Evolutionary conservation across 2,797 vertebrate genomes (phyloP), one percentile per base, ranked within the genome.

Genomic region (Diceros bicornis): DNA sequence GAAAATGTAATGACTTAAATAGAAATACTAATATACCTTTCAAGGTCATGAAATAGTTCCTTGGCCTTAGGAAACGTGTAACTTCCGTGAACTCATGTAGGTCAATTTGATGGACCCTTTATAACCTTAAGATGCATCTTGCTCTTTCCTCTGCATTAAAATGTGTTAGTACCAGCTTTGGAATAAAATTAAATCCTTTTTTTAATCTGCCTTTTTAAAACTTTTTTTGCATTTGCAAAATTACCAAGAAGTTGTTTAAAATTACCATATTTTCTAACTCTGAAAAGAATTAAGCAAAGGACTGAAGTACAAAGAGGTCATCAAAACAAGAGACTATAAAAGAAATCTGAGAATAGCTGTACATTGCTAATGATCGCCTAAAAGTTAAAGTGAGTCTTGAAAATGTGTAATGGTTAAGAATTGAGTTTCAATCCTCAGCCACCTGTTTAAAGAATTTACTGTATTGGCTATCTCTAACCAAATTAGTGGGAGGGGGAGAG

Each of bases 1-100:
- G 88, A 98, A 97, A 98, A 97, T 96, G 92, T 96, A 98, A 95
- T 95, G 86, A 97, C 89, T 98, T 92, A 97, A 96, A 89, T 96
- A 97, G 97, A 98, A 97, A 74, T 97, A 91, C 84, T 97, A 98
- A 97, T 90, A 21, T 68, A 74, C 89, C 62, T 68, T 92, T 98
- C 97, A 98, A 62, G 96, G 95, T 97, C 94, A 97, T 77, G 92
- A 78, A 98, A 96, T 29, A 82, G 69, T 96, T 98, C 44, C 94
- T 98, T 91, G 50, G 18, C 82, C 96, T 97, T 97, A n/a, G 55
- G 77, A 98, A 98, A 89, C 2, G 3, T 7, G 84, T 55, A 82
- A 77, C 71, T 95, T 68, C 92, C 57, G 2, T 96, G 86, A 85
- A 25, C 62, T 85, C 84, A 18, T 88, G 61, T 96, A 97, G 93